Evolutionary conservation across 2,797 vertebrate species (phyloP), one percentile per base, ranked within the genome.

Genomic region (Petrocephalus sullivani): DNA sequence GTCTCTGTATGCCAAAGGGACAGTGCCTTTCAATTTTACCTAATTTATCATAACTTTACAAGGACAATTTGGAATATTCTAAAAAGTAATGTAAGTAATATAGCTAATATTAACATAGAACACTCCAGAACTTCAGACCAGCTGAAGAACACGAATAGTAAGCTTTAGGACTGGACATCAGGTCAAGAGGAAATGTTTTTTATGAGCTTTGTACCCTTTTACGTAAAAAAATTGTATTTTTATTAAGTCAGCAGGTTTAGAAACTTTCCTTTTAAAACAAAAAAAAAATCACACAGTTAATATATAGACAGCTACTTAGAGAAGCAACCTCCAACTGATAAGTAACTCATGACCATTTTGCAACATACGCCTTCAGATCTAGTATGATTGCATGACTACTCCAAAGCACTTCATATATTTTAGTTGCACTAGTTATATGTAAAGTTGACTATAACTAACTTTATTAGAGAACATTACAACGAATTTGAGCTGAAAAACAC

Each of bases 131-230:
- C 67, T 64, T 9, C 28, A 64, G 33, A 41, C 28, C 1, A 33
- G 67, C 67, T 37, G 33, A 41, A 3, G 67, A 14, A 41, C 67
- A 41, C 46, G 37, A 78, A 46, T 19, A 78, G 46, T 46, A 78
- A 16, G 37, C 37, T 41, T 78, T 78, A 78, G 71, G 71, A 8
- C 16, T 78, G 16, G 16, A 46, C 6, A 78, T 46, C 37, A 46
- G 37, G 37, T 46, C 14, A 46, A 41, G 37, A 78, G 19, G 33
- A 75, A 16, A 37, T 83, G 21, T 83, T 83, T 83, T 71, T 60
- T 87, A 21, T 7, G 86, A 87, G 46, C 86, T 87, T 87, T 87
- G 21, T 14, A 87, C 51, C 21, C 33, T 78, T 87, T 78, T 54
- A 87, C n/a, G 56, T 75, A 33, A 86, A 21, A 54, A 86, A 7